These are phyloP conservation scores for Coracopsis vasa DNA, from an alignment of 2,113 vertebrate genomes.

Conservation along the genomic window DNA sequence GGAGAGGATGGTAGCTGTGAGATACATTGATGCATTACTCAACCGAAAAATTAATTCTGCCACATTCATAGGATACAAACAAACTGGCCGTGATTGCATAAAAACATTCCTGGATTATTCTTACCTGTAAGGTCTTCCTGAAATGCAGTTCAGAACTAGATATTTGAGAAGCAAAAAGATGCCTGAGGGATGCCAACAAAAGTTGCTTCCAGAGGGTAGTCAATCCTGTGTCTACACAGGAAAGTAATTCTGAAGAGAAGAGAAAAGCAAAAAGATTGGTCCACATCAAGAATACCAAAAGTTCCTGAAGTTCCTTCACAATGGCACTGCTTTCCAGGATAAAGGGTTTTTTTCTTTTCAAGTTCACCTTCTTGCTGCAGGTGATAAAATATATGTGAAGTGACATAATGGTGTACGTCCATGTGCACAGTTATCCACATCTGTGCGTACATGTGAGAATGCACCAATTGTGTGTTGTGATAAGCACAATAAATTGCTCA, in stretches of 20 bases:
- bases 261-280: neutral
- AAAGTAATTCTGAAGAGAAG: neutral
- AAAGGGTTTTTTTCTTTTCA: accelerated
- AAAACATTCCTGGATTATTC: neutral
- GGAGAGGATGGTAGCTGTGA: neutral
- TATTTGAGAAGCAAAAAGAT: neutral
- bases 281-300: neutral
- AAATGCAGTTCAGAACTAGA: neutral
- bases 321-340: neutral
- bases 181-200: neutral
- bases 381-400: neutral
- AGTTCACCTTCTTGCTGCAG: neutral
- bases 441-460: neutral
- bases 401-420: accelerated
- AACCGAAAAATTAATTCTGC: neutral
- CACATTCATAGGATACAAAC: neutral
- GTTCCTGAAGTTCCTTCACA: neutral
- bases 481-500: neutral
- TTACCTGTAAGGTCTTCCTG: neutral
- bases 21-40: neutral
- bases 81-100: neutral
- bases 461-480: neutral
- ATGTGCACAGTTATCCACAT: neutral
- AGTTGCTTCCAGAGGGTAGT: neutral
- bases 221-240: too few relatives aligned